Evolutionary conservation across 92 coral and sea anemone genomes (phyloP), one percentile per base, ranked within the genome.

Genomic region (Pocillopora meandrina): DNA sequence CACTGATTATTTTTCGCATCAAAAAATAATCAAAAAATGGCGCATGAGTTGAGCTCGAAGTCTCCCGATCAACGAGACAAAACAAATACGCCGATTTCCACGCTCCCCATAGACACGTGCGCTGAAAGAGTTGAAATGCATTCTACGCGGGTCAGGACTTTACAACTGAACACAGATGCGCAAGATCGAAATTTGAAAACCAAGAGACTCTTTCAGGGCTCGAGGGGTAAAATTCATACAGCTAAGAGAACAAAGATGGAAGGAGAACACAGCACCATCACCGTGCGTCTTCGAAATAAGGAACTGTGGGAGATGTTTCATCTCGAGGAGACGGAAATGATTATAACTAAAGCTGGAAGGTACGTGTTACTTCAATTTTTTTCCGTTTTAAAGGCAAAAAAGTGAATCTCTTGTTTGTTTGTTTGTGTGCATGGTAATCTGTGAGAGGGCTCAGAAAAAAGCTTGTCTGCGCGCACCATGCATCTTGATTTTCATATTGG

Each of bases 301-400:
- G 89, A 79, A 10, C 82, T 96, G n/a, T 96, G 98, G 98, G 81
- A 79, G 52, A 80, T 84, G 52, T 94, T 96, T 81, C 78, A 89
- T 33, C 81, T 72, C 35, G 86, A 91, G 33, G 92, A 93, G 60
- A 96, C 97, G 2, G 98, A 96, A 76, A 96, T 96, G 98, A 92
- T 94, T 82, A 90, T 96, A 19, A 92, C 98, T 3, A 90, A 93
- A 82, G 91, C 90, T 60, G 98, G 98, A 73, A 92, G 98, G 98
- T 96, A 42, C 8, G 52, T 42, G 1, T 3, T 42, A 42, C 52
- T 42, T 42, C 52, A 42, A 26, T 42, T 42, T 42, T 42, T 42
- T 42, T 78, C 47, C 20, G 47, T 15, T 68, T 71, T 59, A 2
- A 12, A 11, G n/a, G 59, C 5, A 31, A 14, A 21, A 61, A 42